Conservation (phyloP, 30 jellyfish, hydroid and myxozoan genomes). For the Hydractinia symbiolongicarpus region DNA sequence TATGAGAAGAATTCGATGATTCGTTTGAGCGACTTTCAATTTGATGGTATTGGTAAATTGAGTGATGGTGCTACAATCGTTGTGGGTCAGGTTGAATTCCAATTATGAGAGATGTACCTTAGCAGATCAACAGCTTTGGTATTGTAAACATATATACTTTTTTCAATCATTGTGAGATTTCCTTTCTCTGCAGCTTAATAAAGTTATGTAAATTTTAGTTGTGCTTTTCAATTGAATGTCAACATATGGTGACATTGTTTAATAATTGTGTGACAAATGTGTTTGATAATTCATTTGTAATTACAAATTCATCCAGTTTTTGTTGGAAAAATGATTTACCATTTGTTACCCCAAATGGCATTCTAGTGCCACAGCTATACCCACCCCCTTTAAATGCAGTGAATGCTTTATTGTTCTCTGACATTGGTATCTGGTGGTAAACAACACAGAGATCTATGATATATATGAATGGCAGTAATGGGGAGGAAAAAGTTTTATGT, state of each 20-base stretch:
- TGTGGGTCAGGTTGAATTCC: constrained; percentile 58
- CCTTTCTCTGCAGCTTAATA: constrained; percentile 44
- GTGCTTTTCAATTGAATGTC: constrained; percentile 34
- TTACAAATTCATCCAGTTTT: constrained; percentile 8
- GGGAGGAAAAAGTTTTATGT: too few relatives aligned
- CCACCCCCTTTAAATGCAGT: constrained; percentile 45
- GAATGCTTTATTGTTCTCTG: constrained; percentile 19
- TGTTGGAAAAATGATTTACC: constrained; percentile 45
- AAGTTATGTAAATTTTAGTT: constrained; percentile 35
- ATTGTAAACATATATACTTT: constrained; percentile 29
- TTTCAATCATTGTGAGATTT: constrained; percentile 27
- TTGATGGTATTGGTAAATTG: background rate
- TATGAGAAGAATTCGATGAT: too few relatives aligned
- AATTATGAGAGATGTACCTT: constrained; percentile 28
- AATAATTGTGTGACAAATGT: constrained; percentile 44
- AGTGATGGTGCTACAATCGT: constrained; percentile 13
- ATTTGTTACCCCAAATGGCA: constrained; percentile 51
- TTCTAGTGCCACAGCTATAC: constrained; percentile 30
- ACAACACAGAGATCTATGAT: constrained; percentile 40
- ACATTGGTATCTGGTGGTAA: constrained; percentile 49
- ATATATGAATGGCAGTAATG: too few relatives aligned
- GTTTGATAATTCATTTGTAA: constrained; percentile 4
- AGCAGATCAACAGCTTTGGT: constrained; percentile 36
- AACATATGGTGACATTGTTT: constrained; percentile 47
- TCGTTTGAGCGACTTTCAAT: background rate